Percentiles rank a stretch among this genome's conserved stretches.
Conservation (phyloP, 1,140 invertebrate species). For the Nebria ingens region DNA sequence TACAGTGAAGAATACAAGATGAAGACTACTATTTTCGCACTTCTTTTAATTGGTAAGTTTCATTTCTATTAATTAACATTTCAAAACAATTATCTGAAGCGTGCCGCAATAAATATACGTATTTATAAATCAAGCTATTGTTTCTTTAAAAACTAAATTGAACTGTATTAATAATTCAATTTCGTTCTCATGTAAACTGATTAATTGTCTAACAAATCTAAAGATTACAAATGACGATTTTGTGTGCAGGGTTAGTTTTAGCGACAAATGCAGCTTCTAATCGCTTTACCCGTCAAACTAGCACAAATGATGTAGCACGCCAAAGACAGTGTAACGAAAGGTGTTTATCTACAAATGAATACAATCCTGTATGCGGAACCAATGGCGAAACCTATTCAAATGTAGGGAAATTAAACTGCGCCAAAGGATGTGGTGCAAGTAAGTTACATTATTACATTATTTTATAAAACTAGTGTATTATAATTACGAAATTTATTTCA, state of each 20-base stretch:
- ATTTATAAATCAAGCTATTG: no score
- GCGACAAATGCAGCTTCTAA: not conserved
- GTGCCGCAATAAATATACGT: no score
- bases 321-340: slow-evolving; percentile 31
- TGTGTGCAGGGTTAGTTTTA: not conserved
- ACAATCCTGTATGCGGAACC: slow-evolving; percentile 60
- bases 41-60: no score
- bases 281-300: not conserved
- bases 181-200: no score
- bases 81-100: no score
- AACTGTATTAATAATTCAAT: no score
- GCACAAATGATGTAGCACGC: slow-evolving; percentile 14
- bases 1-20: no score
- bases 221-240: no score
- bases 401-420: slow-evolving; percentile 45
- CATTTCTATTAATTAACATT: no score
- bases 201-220: no score
- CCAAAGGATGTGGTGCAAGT: slow-evolving; percentile 46
- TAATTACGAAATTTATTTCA: slow-evolving; percentile 8
- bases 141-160: no score
- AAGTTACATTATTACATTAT: slow-evolving; percentile 19
- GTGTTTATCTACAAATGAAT: slow-evolving; percentile 46
- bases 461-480: not conserved
- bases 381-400: slow-evolving; percentile 53
- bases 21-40: no score